Percentiles rank a stretch among this genome's conserved stretches.
These are phyloP conservation scores for Nomia melanderi DNA, from an alignment of 1,140 invertebrate genomes.

Conservation along the genomic window DNA sequence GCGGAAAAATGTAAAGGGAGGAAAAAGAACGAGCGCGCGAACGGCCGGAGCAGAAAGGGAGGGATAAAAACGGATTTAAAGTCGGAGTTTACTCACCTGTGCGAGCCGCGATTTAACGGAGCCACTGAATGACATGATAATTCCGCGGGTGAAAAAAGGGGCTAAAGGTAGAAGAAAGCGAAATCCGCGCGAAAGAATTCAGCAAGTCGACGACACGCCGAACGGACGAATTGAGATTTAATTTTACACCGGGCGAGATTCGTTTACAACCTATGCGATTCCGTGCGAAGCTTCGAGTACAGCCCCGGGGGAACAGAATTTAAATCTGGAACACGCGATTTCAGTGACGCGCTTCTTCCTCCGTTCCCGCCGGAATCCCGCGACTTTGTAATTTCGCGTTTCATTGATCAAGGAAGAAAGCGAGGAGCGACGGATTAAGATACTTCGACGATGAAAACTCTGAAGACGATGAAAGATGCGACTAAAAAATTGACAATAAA, in stretches of 20 bases:
- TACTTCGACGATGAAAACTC: no score
- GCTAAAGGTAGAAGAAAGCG: no score
- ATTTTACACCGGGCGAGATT: conserved; percentile 42
- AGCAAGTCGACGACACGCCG: no score
- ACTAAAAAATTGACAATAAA: no score
- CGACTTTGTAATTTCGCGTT: no score
- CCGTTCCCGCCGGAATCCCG: no score
- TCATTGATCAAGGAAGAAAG: no score
- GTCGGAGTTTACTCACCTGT: neutral
- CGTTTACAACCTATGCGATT: neutral
- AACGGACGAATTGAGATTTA: no score
- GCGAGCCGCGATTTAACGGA: conserved; percentile 21
- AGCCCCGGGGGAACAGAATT: conserved; percentile 12
- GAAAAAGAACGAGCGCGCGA: neutral
- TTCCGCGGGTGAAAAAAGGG: neutral
- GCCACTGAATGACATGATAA: conserved; percentile 16
- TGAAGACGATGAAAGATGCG: no score
- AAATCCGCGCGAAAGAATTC: no score
- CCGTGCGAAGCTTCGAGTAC: conserved; percentile 3
- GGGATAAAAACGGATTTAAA: conserved; percentile 26
- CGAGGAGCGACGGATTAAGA: no score
- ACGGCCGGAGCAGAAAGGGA: conserved; percentile 32
- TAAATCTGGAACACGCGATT: conserved; percentile 38
- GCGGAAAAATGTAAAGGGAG: no score
- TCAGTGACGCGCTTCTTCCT: neutral